Percentiles rank a stretch among this genome's conserved stretches.
These are phyloP conservation scores for Brachionus sp. DNA, from an alignment of 1,140 invertebrate genomes.

Conservation along the genomic window DNA sequence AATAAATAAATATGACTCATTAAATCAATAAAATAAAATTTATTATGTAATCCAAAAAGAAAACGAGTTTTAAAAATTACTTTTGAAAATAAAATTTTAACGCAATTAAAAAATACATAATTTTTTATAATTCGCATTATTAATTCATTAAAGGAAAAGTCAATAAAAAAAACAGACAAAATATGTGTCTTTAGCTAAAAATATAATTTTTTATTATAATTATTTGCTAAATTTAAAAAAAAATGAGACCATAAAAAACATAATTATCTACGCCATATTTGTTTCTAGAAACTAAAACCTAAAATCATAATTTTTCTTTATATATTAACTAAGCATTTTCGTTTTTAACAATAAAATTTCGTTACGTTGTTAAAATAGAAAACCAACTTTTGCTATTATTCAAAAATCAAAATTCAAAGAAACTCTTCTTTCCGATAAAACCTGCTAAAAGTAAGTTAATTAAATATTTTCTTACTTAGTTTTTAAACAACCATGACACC, in stretches of 20 bases:
- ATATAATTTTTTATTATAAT: not conserved
- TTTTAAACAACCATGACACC: not conserved
- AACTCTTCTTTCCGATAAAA: not conserved
- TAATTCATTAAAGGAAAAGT: too few species aligned
- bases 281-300: conserved; percentile 14
- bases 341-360: not conserved
- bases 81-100: too few species aligned
- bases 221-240: not conserved
- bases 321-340: not conserved
- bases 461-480: not conserved
- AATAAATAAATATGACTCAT: too few species aligned
- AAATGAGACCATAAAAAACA: not conserved
- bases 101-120: too few species aligned
- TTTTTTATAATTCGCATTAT: too few species aligned
- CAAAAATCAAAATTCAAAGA: not conserved
- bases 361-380: not conserved
- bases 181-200: not conserved
- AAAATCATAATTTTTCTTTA: conserved; percentile 6
- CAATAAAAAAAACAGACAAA: not conserved
- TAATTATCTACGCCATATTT: conserved; percentile 16
- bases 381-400: not conserved
- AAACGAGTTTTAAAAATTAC: too few species aligned
- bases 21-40: too few species aligned
- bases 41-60: too few species aligned
- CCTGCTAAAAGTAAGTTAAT: not conserved